These are phyloP conservation scores for Atethmia centrago DNA, from an alignment of 2,888 invertebrate species.

Conservation along the genomic window DNA sequence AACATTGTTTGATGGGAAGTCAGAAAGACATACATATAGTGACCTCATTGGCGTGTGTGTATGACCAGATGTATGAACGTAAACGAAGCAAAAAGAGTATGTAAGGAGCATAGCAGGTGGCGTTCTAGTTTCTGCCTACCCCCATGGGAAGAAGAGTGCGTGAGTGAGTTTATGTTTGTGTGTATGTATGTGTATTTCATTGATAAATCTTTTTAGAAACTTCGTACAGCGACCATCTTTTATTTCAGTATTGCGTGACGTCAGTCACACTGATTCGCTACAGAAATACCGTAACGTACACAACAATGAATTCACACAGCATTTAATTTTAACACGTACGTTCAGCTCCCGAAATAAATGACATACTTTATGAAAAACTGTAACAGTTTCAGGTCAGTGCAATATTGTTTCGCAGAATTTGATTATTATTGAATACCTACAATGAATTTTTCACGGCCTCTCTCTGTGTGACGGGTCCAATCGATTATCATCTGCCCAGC, in stretches of 20 bases:
- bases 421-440: constrained; percentile 6
- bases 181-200: too few species aligned
- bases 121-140: too few species aligned
- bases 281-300: constrained; percentile 38
- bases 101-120: too few species aligned
- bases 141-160: too few species aligned
- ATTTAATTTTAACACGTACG: constrained; percentile 69
- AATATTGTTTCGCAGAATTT: constrained; percentile 53
- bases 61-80: neutral
- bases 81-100: neutral
- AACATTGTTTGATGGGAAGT: too few species aligned
- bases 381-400: constrained; percentile 66
- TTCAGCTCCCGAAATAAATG: constrained; percentile 74
- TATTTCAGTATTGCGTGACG: neutral
- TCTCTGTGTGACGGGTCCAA: neutral
- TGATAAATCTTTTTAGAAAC: neutral
- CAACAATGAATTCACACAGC: constrained; percentile 55
- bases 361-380: constrained; percentile 69
- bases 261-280: neutral
- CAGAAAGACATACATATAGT: too few species aligned
- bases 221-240: neutral
- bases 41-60: neutral
- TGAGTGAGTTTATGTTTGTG: too few species aligned
- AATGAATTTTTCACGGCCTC: constrained; percentile 35
- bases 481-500: neutral